Conservation (phyloP, 2,888 invertebrate genomes). For the Epinotia brunnichana region DNA sequence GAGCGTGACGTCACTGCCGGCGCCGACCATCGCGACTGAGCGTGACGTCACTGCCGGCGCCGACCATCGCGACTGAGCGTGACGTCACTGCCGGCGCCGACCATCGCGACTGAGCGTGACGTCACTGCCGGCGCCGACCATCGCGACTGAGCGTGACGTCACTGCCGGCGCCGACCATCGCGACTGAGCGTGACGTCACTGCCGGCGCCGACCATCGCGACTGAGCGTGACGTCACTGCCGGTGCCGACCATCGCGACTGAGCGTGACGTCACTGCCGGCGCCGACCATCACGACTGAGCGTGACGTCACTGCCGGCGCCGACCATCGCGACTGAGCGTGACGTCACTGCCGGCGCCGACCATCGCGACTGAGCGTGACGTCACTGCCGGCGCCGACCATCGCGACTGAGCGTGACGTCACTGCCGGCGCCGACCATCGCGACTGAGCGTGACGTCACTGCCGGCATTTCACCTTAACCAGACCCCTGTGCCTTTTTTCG, state of each 20-base stretch:
- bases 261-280: not conserved
- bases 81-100: conserved; percentile 46
- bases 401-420: not conserved
- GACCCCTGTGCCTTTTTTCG: no score
- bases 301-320: no score
- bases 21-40: conserved; percentile 25
- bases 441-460: not conserved
- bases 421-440: conserved; percentile 38
- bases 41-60: conserved; percentile 38
- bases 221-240: no score
- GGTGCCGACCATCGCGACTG: conserved; percentile 49
- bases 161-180: conserved; percentile 51
- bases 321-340: conserved; percentile 45
- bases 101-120: conserved; percentile 44
- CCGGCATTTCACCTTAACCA: not conserved
- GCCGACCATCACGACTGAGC: no score
- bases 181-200: conserved; percentile 25
- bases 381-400: conserved; percentile 47
- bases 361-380: conserved; percentile 24
- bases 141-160: no score
- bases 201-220: no score
- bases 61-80: conserved; percentile 40
- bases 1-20: no score
- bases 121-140: no score
- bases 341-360: no score